Conservation (phyloP, 2,797 vertebrate genomes). For the Helarctos malayanus region DNA sequence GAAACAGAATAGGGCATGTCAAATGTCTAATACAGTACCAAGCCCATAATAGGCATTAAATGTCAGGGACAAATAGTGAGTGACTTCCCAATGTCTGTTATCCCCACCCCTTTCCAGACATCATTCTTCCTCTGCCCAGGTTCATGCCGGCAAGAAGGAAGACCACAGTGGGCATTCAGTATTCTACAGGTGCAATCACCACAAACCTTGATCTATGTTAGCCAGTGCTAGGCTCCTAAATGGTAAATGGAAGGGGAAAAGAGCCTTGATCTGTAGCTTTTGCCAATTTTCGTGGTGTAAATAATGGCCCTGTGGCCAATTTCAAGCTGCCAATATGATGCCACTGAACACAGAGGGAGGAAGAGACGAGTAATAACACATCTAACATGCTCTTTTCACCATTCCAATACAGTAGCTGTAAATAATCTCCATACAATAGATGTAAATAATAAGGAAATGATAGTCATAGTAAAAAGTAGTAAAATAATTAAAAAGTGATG, state of each 20-base stretch:
- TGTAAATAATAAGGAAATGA: neutral
- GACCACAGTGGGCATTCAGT: neutral
- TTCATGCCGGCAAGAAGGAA: neutral
- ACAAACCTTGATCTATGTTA: neutral
- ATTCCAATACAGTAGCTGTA: neutral
- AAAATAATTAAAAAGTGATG: conserved; percentile 29
- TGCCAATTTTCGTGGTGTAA: neutral
- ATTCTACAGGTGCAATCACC: neutral
- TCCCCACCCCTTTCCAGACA: neutral
- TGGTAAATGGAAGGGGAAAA: neutral
- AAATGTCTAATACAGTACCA: neutral
- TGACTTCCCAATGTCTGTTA: neutral
- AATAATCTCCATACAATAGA: neutral
- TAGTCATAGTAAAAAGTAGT: neutral
- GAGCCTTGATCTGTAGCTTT: neutral
- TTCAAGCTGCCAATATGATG: neutral
- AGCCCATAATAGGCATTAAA: neutral
- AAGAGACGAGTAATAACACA: neutral
- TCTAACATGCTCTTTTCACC: neutral
- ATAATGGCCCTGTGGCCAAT: neutral
- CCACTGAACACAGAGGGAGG: neutral
- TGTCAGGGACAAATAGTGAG: neutral
- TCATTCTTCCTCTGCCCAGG: neutral
- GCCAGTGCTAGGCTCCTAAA: neutral
- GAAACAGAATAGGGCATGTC: neutral